Evolutionary conservation across 2,113 vertebrate species (phyloP), one percentile per base, ranked within the genome.

Genomic region (Corydoras sp.): DNA sequence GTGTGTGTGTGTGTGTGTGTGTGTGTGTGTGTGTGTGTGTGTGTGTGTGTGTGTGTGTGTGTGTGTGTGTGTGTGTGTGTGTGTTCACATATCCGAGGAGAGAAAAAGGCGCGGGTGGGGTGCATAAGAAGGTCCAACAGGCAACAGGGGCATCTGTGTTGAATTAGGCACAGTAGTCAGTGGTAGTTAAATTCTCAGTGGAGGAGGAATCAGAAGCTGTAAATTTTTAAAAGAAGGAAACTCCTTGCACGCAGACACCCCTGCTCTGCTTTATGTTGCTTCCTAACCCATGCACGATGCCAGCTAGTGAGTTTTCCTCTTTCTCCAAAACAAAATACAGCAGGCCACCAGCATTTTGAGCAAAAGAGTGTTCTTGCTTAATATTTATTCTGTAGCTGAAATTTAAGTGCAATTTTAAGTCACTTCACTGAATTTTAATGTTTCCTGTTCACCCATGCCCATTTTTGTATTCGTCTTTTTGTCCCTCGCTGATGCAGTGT

Each of bases 121-220:
- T 69, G 62, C 61, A 69, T 59, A 65, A 63, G 74, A 66, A 74
- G 62, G 60, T 69, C 68, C 65, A 80, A 68, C 65, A 68, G 24
- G 62, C 75, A 77, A 61, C 72, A 69, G 60, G 58, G 55, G 65
- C 78, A 80, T 87, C 87, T 92, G 90, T 83, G 85, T 91, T 89
- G 85, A 89, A 88, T 92, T 89, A 91, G 82, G 77, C 85, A 83
- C 83, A 88, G 86, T 88, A 88, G 89, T 88, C 86, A 89, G 84
- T 80, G 79, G 85, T 85, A 86, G 88, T 89, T 87, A 89, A 91
- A 89, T 85, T 78, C 83, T 82, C 81, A 86, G 85, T 89, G 85
- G 86, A 87, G 86, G 83, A 88, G 83, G 83, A 88, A 84, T 81
- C 85, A 81, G 83, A 85, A 85, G 88, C 86, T 88, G 86, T 88